phyloP scores from a whole-genome alignment of 2,797 vertebrate genomes.

The Eidolon dupreanum region DNA sequence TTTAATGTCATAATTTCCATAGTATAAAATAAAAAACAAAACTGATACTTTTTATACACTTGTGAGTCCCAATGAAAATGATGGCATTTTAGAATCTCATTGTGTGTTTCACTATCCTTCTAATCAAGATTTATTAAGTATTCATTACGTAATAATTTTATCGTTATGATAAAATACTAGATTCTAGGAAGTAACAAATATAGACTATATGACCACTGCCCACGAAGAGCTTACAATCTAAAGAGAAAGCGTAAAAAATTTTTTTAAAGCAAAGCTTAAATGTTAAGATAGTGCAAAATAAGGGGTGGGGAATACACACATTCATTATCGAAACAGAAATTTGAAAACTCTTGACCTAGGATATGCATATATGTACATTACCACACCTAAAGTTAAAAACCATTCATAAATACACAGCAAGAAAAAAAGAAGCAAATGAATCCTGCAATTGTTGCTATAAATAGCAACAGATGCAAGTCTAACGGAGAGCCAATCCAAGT shows the following conservation, averaged over 20 bases:
- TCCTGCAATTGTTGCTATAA: conserved; percentile 59
- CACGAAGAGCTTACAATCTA: conserved; percentile 75
- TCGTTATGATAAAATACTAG: not conserved
- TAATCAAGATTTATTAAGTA: conserved; percentile 44
- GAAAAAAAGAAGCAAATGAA: conserved; percentile 69
- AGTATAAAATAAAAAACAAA: not conserved
- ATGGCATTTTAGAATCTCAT: conserved; percentile 13
- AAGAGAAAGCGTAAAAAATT: conserved; percentile 61
- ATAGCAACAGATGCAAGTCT: conserved; percentile 66
- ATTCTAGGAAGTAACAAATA: conserved; percentile 48
- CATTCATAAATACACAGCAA: conserved; percentile 65
- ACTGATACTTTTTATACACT: not conserved
- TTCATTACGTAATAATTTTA: not conserved
- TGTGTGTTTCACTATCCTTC: conserved; percentile 11
- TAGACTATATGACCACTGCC: conserved; percentile 32
- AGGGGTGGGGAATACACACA: conserved; percentile 37
- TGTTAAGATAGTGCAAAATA: conserved; percentile 69
- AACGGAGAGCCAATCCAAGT: conserved; percentile 51
- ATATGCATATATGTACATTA: not conserved
- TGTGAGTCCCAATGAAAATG: conserved; percentile 47
- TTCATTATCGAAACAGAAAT: conserved; percentile 54
- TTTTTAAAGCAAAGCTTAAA: conserved; percentile 76
- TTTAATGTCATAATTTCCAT: not conserved
- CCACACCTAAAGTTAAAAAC: conserved; percentile 48
- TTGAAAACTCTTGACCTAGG: conserved; percentile 47